Evolutionary conservation across 2,888 invertebrate genomes (phyloP).

Genomic region (Osmoderma eremita): DNA sequence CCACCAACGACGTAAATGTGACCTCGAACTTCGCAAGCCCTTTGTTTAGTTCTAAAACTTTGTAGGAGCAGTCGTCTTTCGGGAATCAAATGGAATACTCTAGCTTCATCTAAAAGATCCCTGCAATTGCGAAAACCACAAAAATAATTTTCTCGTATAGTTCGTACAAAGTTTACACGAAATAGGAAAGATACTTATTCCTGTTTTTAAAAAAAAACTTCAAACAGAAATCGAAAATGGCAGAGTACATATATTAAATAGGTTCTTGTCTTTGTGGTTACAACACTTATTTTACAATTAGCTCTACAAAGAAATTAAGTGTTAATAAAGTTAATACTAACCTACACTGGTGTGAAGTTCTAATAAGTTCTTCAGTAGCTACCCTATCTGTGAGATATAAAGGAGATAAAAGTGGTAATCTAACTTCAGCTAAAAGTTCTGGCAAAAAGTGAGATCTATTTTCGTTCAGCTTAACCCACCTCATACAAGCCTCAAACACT

Average conservation of each 20-base stretch:
- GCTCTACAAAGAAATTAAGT: neutral
- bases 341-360: constrained; percentile 82
- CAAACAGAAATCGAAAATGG: no score
- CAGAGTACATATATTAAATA: no score
- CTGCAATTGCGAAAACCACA: constrained; percentile 59
- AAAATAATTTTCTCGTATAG: neutral
- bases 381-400: constrained; percentile 84
- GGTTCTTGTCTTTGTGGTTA: no score
- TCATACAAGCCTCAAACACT: constrained; percentile 85
- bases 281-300: no score
- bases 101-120: constrained; percentile 86
- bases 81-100: constrained; percentile 88
- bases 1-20: constrained; percentile 90
- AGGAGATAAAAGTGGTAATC: constrained; percentile 83
- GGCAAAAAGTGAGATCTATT: constrained; percentile 71
- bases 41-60: constrained; percentile 79
- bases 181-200: no score
- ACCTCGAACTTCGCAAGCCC: constrained; percentile 81
- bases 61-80: constrained; percentile 81
- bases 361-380: constrained; percentile 80
- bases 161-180: no score
- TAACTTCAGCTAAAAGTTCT: constrained; percentile 77
- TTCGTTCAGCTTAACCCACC: constrained; percentile 79
- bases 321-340: constrained; percentile 53
- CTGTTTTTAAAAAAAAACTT: no score